phyloP scores from a whole-genome alignment of 53 echinoderm and acorn worm species.

The Echinometra lucunter region DNA sequence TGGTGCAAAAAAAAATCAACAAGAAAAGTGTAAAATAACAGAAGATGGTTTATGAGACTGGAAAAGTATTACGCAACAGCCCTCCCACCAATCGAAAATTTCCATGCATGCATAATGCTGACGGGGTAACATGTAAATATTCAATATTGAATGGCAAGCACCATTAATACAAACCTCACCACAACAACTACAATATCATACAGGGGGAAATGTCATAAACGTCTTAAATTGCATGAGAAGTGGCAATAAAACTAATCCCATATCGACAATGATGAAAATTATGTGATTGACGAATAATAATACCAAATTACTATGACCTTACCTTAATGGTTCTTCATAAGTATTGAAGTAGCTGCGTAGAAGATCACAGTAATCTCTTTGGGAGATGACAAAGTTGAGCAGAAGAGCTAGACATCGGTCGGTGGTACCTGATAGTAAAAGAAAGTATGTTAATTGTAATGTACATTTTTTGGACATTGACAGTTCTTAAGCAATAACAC shows the following conservation, averaged over 20 bases:
- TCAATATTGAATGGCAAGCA: too few relatives aligned
- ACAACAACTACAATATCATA: too few relatives aligned
- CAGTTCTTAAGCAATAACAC: too few relatives aligned
- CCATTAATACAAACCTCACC: too few relatives aligned
- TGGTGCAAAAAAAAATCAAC: too few relatives aligned
- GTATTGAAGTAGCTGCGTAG: constrained; percentile 78
- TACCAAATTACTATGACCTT: neutral
- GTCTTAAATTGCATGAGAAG: neutral
- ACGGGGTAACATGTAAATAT: too few relatives aligned
- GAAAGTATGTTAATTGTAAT: neutral
- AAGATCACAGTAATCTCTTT: constrained; percentile 75
- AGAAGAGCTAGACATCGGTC: constrained; percentile 69
- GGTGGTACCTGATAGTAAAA: constrained; percentile 42
- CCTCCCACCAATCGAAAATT: too few relatives aligned
- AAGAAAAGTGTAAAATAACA: too few relatives aligned
- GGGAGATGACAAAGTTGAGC: constrained; percentile 71
- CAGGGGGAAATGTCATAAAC: neutral
- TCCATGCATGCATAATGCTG: too few relatives aligned
- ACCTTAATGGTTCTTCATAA: constrained; percentile 71
- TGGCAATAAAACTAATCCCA: neutral
- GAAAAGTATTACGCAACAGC: too few relatives aligned
- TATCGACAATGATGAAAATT: neutral
- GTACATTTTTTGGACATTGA: neutral
- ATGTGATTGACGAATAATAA: neutral
- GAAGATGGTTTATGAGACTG: too few relatives aligned